phyloP scores from a whole-genome alignment of 64 coral and sea anemone genomes.

The Actinia equina region DNA sequence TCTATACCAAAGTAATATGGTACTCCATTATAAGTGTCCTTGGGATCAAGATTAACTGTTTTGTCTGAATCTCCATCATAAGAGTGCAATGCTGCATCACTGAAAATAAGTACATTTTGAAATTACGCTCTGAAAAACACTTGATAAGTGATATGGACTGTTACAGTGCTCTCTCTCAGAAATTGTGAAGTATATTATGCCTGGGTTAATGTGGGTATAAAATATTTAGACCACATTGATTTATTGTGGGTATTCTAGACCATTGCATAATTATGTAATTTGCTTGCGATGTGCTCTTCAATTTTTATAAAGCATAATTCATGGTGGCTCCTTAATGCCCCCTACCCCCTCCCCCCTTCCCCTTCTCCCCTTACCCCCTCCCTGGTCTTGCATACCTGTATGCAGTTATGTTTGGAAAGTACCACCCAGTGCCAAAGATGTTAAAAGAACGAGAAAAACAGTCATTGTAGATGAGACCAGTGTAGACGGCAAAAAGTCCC shows the following conservation, averaged over 20 bases:
- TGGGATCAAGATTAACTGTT: conserved; percentile 43
- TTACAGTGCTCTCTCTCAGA: no score
- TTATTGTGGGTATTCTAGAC: no score
- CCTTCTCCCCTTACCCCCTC: no score
- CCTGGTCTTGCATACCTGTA: conserved; percentile 19
- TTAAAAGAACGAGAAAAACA: conserved; percentile 89
- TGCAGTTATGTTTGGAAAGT: conserved; percentile 24
- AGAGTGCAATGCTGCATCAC: neutral
- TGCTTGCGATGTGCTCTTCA: no score
- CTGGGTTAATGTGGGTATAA: no score
- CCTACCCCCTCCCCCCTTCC: no score
- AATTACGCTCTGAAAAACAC: neutral
- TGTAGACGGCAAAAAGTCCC: conserved; percentile 91
- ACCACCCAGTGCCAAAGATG: conserved; percentile 89
- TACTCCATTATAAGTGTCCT: conserved; percentile 53
- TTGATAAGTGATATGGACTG: no score
- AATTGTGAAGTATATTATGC: no score
- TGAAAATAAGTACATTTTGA: neutral
- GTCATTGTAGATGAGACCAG: conserved; percentile 94
- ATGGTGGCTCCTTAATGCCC: no score
- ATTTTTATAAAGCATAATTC: no score
- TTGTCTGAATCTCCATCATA: neutral
- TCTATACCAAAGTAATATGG: conserved; percentile 96
- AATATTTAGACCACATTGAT: no score
- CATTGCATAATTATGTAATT: no score